These are phyloP conservation scores for Lepilemur septentrionalis DNA, from an alignment of 2,797 vertebrate genomes.

Conservation along the genomic window DNA sequence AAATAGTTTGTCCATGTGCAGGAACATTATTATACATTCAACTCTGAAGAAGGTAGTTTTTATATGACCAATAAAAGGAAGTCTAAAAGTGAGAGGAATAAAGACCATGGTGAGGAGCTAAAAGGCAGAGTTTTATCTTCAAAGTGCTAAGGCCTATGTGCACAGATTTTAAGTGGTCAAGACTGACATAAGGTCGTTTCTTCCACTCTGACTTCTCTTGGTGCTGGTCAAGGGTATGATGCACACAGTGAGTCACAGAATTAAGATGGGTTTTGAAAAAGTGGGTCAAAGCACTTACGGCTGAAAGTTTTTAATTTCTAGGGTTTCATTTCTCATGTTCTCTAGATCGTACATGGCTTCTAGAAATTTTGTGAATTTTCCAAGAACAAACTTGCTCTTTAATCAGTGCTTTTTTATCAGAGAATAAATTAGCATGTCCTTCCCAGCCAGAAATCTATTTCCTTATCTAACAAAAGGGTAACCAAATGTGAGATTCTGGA, in stretches of 20 bases:
- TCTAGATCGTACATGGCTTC: background rate
- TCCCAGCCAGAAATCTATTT: background rate
- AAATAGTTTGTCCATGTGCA: conserved; percentile 88
- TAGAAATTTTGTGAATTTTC: background rate
- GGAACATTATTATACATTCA: conserved; percentile 90
- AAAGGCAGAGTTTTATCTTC: conserved; percentile 60
- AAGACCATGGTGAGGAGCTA: background rate
- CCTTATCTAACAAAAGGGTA: background rate
- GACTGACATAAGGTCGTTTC: background rate
- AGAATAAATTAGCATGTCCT: conserved; percentile 11
- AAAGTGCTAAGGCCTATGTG: conserved; percentile 45
- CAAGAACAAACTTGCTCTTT: background rate
- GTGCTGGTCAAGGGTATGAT: conserved; percentile 56
- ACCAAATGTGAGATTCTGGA: background rate
- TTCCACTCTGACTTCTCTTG: background rate
- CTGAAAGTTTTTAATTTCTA: conserved; percentile 2
- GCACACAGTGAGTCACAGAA: background rate
- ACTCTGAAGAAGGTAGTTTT: conserved; percentile 85
- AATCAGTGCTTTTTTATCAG: conserved; percentile 18
- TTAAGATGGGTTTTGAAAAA: background rate
- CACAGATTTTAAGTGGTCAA: background rate
- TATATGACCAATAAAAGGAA: conserved; percentile 75
- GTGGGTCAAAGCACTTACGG: conserved; percentile 2
- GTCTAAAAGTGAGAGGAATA: conserved; percentile 68
- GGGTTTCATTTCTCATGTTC: background rate